phyloP scores from a whole-genome alignment of 2,888 invertebrate species.

The Cryptus viduatorius region DNA sequence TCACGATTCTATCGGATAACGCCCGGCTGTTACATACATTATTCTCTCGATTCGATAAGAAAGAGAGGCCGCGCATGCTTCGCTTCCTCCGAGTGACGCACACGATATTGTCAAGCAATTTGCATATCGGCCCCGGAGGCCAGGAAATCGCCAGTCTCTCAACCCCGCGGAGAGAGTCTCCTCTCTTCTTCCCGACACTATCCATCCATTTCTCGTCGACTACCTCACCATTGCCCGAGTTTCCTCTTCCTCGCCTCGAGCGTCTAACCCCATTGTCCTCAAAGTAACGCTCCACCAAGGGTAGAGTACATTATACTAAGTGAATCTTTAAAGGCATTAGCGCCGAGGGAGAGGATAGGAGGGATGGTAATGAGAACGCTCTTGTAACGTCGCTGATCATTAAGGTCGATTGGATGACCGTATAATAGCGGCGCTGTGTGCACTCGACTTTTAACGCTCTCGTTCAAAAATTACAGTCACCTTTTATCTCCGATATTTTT shows the following conservation, averaged over 20 bases:
- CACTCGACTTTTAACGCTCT: neutral
- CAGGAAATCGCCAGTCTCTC: conserved; percentile 64
- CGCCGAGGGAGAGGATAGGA: conserved; percentile 26
- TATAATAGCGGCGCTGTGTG: neutral
- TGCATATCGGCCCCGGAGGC: conserved; percentile 69
- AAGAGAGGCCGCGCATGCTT: conserved; percentile 56
- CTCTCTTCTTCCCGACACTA: conserved; percentile 9
- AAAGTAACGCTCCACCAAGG: conserved; percentile 59
- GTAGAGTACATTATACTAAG: conserved; percentile 66
- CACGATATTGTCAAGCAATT: conserved; percentile 70
- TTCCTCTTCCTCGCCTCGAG: conserved; percentile 45
- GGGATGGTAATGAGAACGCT: conserved; percentile 62
- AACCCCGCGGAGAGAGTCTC: conserved; percentile 50
- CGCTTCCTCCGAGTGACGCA: conserved; percentile 57
- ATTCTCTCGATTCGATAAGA: conserved; percentile 68
- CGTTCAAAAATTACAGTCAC: conserved; percentile 30
- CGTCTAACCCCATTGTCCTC: conserved; percentile 66
- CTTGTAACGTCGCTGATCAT: conserved; percentile 60
- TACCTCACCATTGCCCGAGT: conserved; percentile 39
- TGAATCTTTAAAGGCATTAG: conserved; percentile 68
- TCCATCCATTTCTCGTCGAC: conserved; percentile 2
- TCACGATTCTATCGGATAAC: conserved; percentile 44
- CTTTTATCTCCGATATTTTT: conserved; percentile 40
- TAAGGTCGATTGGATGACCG: conserved; percentile 54
- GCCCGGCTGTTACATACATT: conserved; percentile 62